Evolutionary conservation across 2,888 invertebrate genomes (phyloP).

Genomic region (Macaria notata): DNA sequence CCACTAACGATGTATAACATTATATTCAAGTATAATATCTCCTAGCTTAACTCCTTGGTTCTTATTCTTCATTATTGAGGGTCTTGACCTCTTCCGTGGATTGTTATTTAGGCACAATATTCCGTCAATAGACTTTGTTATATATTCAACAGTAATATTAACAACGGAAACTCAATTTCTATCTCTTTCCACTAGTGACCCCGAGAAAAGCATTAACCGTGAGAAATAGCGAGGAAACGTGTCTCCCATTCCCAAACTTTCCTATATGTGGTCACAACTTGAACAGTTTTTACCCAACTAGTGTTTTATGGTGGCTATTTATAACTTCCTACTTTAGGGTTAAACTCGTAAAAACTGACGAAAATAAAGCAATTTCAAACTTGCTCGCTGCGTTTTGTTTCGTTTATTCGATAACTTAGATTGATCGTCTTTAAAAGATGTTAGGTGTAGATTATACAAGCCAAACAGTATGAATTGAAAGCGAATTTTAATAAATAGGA

Average conservation of each 20-base stretch:
- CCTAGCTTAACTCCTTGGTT: no score
- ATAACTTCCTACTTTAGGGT: slow-evolving; percentile 30
- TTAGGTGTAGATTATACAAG: slow-evolving; percentile 55
- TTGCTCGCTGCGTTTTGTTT: slow-evolving; percentile 17
- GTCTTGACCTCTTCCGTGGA: no score
- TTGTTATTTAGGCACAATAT: no score
- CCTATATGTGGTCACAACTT: slow-evolving; percentile 36
- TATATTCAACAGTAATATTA: slow-evolving; percentile 7
- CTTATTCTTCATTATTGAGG: no score
- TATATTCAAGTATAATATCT: no score
- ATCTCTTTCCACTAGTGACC: slow-evolving; percentile 20
- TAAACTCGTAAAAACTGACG: slow-evolving; percentile 29
- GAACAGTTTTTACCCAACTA: slow-evolving; percentile 36
- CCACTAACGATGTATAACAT: no score
- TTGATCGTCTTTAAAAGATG: slow-evolving; percentile 33
- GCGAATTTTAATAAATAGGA: slow-evolving; percentile 22
- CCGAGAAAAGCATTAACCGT: slow-evolving; percentile 22
- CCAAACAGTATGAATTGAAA: slow-evolving; percentile 46
- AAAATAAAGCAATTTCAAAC: slow-evolving; percentile 27
- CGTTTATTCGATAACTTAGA: slow-evolving; percentile 22
- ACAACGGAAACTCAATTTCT: slow-evolving; percentile 23
- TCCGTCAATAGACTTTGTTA: no score
- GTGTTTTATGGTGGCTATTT: slow-evolving; percentile 36
- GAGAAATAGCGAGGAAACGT: slow-evolving; percentile 32
- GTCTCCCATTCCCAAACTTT: slow-evolving; percentile 31